Percentiles rank a stretch among this genome's conserved stretches.
Evolutionary conservation across 1,140 invertebrate species (phyloP).

Genomic region (Macrotrachela quadricornifera): DNA sequence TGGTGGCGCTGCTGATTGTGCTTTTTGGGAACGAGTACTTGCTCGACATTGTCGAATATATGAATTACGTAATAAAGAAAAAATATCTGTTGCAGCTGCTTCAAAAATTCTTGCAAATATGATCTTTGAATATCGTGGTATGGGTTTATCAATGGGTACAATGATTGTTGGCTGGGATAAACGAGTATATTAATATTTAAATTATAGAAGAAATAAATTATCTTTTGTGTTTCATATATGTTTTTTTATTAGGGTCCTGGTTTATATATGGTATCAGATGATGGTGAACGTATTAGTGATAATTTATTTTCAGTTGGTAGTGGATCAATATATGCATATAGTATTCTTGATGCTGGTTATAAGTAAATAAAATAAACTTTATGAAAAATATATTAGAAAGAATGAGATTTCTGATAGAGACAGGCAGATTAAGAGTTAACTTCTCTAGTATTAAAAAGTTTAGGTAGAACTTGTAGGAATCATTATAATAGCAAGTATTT

Average conservation of each 20-base stretch:
- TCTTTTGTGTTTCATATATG: conserved; percentile 10
- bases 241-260: conserved; percentile 49
- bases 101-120: conserved; percentile 94
- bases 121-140: conserved; percentile 85
- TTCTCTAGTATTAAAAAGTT: no score
- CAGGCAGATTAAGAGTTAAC: no score
- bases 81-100: conserved; percentile 89
- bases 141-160: conserved; percentile 48
- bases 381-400: no score
- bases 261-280: conserved; percentile 86
- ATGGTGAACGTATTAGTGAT: conserved; percentile 71
- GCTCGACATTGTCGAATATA: conserved; percentile 78
- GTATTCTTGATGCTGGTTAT: conserved; percentile 69
- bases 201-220: neutral
- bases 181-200: conserved; percentile 37
- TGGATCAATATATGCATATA: conserved; percentile 84
- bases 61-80: conserved; percentile 76
- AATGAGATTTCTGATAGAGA: no score
- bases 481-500: no score
- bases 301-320: conserved; percentile 88
- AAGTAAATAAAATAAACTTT: conserved; percentile 6
- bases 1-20: conserved; percentile 83
- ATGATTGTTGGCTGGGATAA: conserved; percentile 97
- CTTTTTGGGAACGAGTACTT: conserved; percentile 87
- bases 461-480: no score